Evolutionary conservation across 2,888 invertebrate genomes (phyloP).

Genomic region (Opisthograptis luteolata): DNA sequence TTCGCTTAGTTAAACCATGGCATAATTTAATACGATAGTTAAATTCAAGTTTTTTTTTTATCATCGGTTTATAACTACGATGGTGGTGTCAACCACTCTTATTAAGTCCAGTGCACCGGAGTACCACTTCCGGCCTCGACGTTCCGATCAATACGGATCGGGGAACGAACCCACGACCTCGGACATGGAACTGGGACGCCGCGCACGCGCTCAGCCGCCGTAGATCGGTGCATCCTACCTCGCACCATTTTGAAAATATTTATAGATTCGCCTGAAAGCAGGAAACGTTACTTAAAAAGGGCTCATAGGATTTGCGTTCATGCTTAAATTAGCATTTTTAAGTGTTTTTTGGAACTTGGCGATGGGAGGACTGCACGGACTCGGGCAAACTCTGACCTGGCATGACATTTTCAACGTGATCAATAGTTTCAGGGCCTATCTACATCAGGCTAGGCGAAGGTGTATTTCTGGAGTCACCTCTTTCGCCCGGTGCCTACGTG

Average conservation of each 20-base stretch:
- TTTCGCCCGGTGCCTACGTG: constrained; percentile 29
- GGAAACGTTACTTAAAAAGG: background rate
- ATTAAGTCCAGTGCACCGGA: constrained; percentile 70
- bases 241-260: constrained; percentile 68
- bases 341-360: background rate
- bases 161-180: constrained; percentile 83
- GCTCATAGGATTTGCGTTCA: background rate
- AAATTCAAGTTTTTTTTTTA: too few relatives aligned
- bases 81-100: constrained; percentile 60
- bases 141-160: constrained; percentile 76
- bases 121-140: constrained; percentile 73
- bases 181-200: constrained; percentile 72
- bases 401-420: constrained; percentile 37
- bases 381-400: constrained; percentile 42
- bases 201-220: constrained; percentile 72
- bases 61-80: constrained; percentile 6
- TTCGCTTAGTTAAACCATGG: too few relatives aligned
- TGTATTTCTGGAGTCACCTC: constrained; percentile 19
- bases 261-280: constrained; percentile 14
- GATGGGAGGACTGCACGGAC: constrained; percentile 20
- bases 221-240: constrained; percentile 66
- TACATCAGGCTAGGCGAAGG: constrained; percentile 8
- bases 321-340: background rate
- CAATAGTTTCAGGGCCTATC: constrained; percentile 37
- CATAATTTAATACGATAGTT: too few relatives aligned